Evolutionary conservation across 2,888 invertebrate species (phyloP).

Genomic region (Thelaira solivaga): DNA sequence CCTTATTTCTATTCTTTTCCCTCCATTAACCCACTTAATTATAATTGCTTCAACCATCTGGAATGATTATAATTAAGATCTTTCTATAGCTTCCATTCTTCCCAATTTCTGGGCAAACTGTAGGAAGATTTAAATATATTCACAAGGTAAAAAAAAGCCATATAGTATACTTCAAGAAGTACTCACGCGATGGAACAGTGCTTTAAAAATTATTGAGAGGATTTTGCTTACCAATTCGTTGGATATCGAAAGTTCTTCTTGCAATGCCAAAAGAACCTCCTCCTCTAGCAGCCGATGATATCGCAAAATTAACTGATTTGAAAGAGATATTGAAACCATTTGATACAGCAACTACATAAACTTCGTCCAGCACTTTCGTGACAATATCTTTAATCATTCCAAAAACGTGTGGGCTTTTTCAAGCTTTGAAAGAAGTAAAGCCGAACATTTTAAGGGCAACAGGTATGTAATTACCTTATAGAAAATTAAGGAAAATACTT

Average conservation of each 20-base stretch:
- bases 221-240: constrained; percentile 4
- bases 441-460: not conserved
- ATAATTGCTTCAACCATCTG: no score
- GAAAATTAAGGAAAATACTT: constrained; percentile 20
- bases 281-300: constrained; percentile 38
- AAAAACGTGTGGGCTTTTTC: constrained; percentile 17
- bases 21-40: no score
- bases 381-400: constrained; percentile 16
- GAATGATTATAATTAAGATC: no score
- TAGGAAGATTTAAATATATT: constrained; percentile 43
- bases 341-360: not conserved
- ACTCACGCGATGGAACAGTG: constrained; percentile 33
- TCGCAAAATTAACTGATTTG: constrained; percentile 1
- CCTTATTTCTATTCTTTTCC: no score
- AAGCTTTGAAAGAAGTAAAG: not conserved
- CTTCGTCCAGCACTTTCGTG: not conserved
- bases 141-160: constrained; percentile 27
- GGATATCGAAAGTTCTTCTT: constrained; percentile 1
- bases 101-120: no score
- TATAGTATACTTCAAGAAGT: constrained; percentile 38
- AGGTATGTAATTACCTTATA: not conserved
- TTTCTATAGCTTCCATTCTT: no score
- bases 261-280: constrained; percentile 25
- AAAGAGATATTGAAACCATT: constrained; percentile 12
- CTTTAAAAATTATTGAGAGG: constrained; percentile 14